phyloP scores from a whole-genome alignment of 1,140 invertebrate species.

The Drosophila sproati region DNA sequence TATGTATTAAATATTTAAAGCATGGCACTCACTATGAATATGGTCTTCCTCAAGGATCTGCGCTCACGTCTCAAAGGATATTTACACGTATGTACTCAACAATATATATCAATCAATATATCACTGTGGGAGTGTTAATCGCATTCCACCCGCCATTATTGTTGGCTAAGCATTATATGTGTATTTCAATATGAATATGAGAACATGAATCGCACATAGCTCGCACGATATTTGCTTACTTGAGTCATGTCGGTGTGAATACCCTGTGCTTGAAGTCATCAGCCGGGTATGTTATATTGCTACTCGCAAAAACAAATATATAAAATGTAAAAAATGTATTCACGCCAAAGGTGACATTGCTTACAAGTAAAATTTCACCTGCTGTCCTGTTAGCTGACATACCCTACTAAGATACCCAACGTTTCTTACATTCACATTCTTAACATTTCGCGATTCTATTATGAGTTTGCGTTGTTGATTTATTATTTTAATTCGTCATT shows the following conservation, averaged over 20 bases:
- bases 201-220: conserved; percentile 34
- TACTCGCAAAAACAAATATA: too few relatives aligned
- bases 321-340: too few relatives aligned
- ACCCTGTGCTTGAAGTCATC: neutral
- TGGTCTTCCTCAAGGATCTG: conserved; percentile 84
- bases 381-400: too few relatives aligned
- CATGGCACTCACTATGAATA: conserved; percentile 82
- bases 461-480: too few relatives aligned
- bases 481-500: too few relatives aligned
- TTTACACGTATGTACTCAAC: conserved; percentile 76
- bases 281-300: neutral
- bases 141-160: conserved; percentile 28
- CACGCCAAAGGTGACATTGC: too few relatives aligned
- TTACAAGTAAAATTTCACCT: too few relatives aligned
- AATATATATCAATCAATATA: neutral
- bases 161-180: conserved; percentile 23
- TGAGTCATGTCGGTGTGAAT: conserved; percentile 30
- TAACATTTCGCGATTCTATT: too few relatives aligned
- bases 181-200: conserved; percentile 12
- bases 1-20: conserved; percentile 8
- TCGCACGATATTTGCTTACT: conserved; percentile 40
- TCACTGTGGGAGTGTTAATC: conserved; percentile 2
- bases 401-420: too few relatives aligned
- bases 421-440: too few relatives aligned
- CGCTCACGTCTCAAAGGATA: conserved; percentile 83